Conservation (phyloP, 2,113 vertebrate species). For the Caretta caretta region DNA sequence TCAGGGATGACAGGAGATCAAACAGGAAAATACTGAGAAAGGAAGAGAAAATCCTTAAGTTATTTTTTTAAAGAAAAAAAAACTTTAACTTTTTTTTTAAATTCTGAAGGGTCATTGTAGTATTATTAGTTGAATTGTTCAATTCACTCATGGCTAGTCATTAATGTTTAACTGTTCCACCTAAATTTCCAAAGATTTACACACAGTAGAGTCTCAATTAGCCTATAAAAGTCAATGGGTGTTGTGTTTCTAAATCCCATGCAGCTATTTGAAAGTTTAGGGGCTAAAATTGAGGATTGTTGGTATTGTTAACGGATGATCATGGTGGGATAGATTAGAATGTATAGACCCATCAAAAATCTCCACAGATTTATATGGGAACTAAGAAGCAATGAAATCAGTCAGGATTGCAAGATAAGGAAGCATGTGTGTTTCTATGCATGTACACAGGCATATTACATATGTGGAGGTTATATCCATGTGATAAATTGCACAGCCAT, state of each 20-base stretch:
- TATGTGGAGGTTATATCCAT: background rate
- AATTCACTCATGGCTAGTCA: background rate
- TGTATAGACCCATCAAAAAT: background rate
- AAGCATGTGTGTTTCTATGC: background rate
- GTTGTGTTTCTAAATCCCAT: background rate
- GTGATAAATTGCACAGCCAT: background rate
- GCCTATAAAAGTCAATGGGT: constrained; percentile 15
- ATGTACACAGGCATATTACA: background rate
- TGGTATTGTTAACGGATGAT: background rate
- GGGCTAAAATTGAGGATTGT: background rate
- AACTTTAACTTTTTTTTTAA: background rate
- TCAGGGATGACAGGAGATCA: background rate
- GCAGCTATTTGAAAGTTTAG: background rate
- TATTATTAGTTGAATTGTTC: background rate
- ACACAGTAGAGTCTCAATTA: background rate
- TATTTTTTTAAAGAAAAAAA: background rate
- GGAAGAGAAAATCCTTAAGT: background rate
- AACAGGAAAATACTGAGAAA: background rate
- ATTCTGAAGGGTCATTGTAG: background rate
- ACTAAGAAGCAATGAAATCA: background rate
- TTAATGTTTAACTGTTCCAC: background rate
- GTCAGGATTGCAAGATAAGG: background rate
- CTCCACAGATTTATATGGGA: background rate
- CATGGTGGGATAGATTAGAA: background rate
- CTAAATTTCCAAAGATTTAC: background rate